Evolutionary conservation across 2,888 invertebrate genomes (phyloP), one percentile per base, ranked within the genome.

Genomic region (Odontocolon sp.): DNA sequence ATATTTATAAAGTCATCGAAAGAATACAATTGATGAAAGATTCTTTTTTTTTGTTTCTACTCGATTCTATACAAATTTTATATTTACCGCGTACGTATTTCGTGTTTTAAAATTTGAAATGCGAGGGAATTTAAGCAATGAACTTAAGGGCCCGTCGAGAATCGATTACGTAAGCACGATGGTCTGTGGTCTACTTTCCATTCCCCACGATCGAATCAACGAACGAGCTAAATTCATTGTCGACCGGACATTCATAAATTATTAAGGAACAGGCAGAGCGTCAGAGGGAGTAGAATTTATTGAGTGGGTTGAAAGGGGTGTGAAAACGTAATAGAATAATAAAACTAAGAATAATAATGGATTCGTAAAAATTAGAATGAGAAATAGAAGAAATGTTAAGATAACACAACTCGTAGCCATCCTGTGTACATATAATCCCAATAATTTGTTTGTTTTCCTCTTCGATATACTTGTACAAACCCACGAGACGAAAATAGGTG

Each of bases 121-220:
- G n/a, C n/a, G n/a, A n/a, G n/a, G n/a, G n/a, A n/a, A n/a, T n/a
- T n/a, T n/a, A 31, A 23, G 9, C 42, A 33, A 45, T 54, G 54
- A 31, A 56, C 52, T 56, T 45, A 56, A 56, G 67, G 67, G 67
- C 31, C 67, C 54, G 67, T 42, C 67, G 16, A 6, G 67, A 67
- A 56, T 67, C 67, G 54, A 67, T 67, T 67, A 42, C 67, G 40
- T 42, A 67, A 67, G 28, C 66, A 66, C 54, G 54, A 21, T 6
- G 21, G 54, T 67, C 42, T 21, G 54, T 67, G 67, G 42, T 67
- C 67, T 67, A 67, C 67, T 56, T 67, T 23, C 33, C 31, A 42
- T 67, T 67, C 26, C 33, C 14, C 33, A 23, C 31, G 42, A 64
- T 36, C 64, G 64, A 36, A 38, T 26, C 36, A 36, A 50, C 14